Evolutionary conservation across 2,113 vertebrate genomes (phyloP).

Genomic region (Dendrocopos noguchii): DNA sequence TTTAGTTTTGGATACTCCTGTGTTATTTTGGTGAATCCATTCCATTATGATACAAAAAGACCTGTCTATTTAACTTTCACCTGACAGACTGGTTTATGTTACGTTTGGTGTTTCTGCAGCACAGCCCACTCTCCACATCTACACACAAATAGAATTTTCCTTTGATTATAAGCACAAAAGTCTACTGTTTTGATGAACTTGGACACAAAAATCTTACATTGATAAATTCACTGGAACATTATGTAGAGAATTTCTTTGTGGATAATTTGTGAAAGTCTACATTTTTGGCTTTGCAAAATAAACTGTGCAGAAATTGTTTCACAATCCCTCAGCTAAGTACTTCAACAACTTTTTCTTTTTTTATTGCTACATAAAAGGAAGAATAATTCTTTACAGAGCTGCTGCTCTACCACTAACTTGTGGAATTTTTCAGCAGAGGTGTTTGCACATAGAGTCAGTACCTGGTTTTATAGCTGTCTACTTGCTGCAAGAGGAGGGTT

Average conservation of each 20-base stretch:
- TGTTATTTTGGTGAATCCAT: background rate
- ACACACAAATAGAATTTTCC: background rate
- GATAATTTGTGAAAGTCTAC: background rate
- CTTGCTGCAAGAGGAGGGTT: background rate
- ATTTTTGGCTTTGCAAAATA: background rate
- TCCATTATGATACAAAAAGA: background rate
- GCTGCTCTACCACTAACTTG: background rate
- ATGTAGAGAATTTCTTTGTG: background rate
- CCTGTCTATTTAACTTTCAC: background rate
- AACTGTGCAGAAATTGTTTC: background rate
- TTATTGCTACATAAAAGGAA: background rate
- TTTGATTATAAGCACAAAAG: background rate
- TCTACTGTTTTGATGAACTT: background rate
- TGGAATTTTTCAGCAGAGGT: background rate
- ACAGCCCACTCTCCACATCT: background rate
- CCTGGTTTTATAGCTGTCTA: background rate
- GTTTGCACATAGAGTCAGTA: background rate
- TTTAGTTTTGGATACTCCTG: background rate
- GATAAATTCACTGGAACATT: background rate
- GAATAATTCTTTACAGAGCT: background rate
- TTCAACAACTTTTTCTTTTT: background rate
- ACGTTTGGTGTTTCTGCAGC: background rate
- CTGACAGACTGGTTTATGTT: background rate
- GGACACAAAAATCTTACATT: background rate
- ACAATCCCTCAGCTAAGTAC: background rate